Percentiles rank a stretch among this genome's conserved stretches.
These are phyloP conservation scores for Pangasius mekongensis DNA, from an alignment of 2,797 vertebrate genomes.

Conservation along the genomic window DNA sequence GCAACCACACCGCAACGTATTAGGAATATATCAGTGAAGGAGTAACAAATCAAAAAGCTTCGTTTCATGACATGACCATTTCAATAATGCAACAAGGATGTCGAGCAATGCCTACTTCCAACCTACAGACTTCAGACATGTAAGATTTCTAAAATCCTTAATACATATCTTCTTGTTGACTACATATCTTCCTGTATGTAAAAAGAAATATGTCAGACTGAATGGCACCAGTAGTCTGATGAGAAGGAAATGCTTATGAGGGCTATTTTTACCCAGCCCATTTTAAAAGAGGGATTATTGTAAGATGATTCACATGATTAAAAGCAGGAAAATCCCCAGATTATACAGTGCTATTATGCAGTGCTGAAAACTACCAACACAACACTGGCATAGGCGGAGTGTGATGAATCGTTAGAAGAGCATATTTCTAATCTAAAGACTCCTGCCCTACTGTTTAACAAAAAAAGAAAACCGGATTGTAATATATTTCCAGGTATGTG, in stretches of 20 bases:
- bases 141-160: no score
- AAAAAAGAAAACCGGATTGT: neutral
- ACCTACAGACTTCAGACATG: neutral
- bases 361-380: neutral
- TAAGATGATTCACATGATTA: neutral
- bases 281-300: constrained; percentile 1
- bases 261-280: neutral
- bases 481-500: neutral
- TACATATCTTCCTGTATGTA: neutral
- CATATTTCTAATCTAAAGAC: neutral
- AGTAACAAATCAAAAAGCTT: neutral
- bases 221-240: neutral
- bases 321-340: neutral
- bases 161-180: neutral
- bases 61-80: neutral
- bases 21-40: neutral
- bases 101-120: neutral
- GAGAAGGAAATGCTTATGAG: neutral
- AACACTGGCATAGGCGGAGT: constrained; percentile 1
- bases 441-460: neutral
- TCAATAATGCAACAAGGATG: neutral
- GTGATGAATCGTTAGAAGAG: neutral
- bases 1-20: constrained; percentile 43
- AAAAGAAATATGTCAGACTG: neutral
- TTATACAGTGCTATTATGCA: neutral